Base-by-base conservation (phyloP, 1,140 invertebrate species). In the Drosophila hydei region DNA sequence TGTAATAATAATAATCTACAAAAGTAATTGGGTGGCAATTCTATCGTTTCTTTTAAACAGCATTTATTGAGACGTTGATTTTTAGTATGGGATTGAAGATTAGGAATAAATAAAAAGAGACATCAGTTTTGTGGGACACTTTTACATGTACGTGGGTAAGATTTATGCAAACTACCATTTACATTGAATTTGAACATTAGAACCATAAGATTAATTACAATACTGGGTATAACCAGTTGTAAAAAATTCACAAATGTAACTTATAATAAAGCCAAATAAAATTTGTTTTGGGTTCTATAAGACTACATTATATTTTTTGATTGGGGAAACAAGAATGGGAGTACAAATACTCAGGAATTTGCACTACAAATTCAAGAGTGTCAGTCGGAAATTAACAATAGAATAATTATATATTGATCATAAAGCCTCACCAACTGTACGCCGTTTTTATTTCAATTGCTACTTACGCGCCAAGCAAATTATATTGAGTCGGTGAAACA, bases 41-140 rank as follows among this genome's bases (percentile, higher is more conserved):
- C 38, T 68, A 72, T 58, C 52, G 63, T 81, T 81, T 84, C 72
- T 83, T 84, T 84, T 54, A 63, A 30, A 78, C 79, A 83, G 79
- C 71, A 60, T 56, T 71, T 71, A 56, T 45, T 69, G 36, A 61
- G 43, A 54, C 58, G 19, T 33, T 52, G 55, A 64, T 56, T 23
- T 73, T 55, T 70, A 73, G 76, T 69, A 67, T 75, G 77, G 62
- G 59, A 54, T 18, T 72, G 58, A 68, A 51, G 50, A 63, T 63
- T 65, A 72, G 67, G 56, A 70, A 43, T 64, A 48, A 25, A 59
- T 48, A 56, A 59, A 19, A 30, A 48, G 59, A 30, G 27, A 18
- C 67, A 30, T 38, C 23, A 71, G 60, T 59, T 67, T 65, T 60
- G 36, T 72, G 62, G 51, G 33, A 63, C 51, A 55, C 59, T 68